Conservation (phyloP, 1,140 invertebrate genomes). For the Pseudomyrmex sp. region DNA sequence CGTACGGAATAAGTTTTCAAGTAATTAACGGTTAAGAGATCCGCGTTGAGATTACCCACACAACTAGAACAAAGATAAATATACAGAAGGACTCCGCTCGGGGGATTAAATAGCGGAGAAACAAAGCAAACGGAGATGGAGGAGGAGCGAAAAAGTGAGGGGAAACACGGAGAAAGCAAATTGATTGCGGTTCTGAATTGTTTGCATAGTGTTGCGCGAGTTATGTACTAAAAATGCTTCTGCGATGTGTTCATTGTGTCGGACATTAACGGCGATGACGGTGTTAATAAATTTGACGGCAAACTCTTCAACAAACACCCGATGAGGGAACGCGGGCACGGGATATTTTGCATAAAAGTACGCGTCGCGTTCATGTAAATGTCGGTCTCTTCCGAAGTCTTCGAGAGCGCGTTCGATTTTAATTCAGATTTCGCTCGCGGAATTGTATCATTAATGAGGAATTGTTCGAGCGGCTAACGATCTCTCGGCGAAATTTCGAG, state of each 20-base stretch:
- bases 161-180: slow-evolving; percentile 18
- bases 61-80: slow-evolving; percentile 27
- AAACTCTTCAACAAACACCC: slow-evolving; percentile 46
- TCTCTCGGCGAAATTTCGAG: slow-evolving; percentile 11
- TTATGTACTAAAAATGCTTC: slow-evolving; percentile 8
- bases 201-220: slow-evolving; percentile 39
- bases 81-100: slow-evolving; percentile 3
- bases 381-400: neutral
- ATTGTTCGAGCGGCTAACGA: slow-evolving; percentile 30
- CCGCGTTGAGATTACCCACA: neutral
- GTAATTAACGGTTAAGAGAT: neutral
- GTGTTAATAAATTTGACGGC: slow-evolving; percentile 53
- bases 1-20: neutral
- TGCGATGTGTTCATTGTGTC: neutral
- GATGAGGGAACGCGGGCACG: neutral
- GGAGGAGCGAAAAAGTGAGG: neutral
- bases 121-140: slow-evolving; percentile 24
- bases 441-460: slow-evolving; percentile 43
- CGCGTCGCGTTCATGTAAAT: slow-evolving; percentile 42
- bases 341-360: slow-evolving; percentile 53
- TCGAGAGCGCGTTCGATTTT: slow-evolving; percentile 28
- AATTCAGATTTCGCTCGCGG: slow-evolving; percentile 1
- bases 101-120: slow-evolving; percentile 58
- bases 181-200: slow-evolving; percentile 13
- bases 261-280: slow-evolving; percentile 4